phyloP scores from a whole-genome alignment of 2,888 invertebrate genomes.

The Acheta domesticus region DNA sequence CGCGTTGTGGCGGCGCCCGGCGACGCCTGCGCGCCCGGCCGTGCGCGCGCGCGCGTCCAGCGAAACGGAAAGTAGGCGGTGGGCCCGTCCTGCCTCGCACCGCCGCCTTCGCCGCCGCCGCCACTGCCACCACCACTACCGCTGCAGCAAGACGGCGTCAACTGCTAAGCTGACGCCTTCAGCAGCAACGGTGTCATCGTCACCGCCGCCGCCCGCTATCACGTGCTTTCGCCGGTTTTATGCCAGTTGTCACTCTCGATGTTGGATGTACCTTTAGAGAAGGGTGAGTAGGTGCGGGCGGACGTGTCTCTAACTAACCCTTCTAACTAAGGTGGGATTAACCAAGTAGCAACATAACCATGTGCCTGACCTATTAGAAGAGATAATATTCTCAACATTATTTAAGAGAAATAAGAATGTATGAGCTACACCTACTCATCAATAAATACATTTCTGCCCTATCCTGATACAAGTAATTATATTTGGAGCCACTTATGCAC shows the following conservation, averaged over 20 bases:
- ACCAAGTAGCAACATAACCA: too few species aligned
- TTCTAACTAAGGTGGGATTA: too few species aligned
- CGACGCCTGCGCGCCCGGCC: background rate
- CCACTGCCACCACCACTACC: background rate
- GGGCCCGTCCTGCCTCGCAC: background rate
- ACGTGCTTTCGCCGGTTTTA: background rate
- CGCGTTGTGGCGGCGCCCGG: background rate
- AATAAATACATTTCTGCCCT: too few species aligned
- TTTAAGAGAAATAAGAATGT: too few species aligned
- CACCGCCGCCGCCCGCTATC: background rate
- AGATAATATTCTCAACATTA: too few species aligned
- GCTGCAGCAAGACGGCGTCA: background rate
- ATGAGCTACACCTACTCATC: too few species aligned
- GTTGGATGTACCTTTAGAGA: conserved; percentile 18
- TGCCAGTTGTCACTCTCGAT: conserved; percentile 11
- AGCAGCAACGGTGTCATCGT: background rate
- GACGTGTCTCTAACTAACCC: background rate
- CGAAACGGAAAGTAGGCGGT: background rate
- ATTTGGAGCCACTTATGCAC: too few species aligned
- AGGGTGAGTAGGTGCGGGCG: conserved; percentile 9
- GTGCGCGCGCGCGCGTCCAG: background rate
- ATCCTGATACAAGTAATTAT: too few species aligned
- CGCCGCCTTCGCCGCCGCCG: background rate
- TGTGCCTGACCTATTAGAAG: too few species aligned
- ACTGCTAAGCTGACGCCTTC: background rate